Base-by-base conservation (phyloP, 2,797 vertebrate species). In the Halcyon smyrnensis region DNA sequence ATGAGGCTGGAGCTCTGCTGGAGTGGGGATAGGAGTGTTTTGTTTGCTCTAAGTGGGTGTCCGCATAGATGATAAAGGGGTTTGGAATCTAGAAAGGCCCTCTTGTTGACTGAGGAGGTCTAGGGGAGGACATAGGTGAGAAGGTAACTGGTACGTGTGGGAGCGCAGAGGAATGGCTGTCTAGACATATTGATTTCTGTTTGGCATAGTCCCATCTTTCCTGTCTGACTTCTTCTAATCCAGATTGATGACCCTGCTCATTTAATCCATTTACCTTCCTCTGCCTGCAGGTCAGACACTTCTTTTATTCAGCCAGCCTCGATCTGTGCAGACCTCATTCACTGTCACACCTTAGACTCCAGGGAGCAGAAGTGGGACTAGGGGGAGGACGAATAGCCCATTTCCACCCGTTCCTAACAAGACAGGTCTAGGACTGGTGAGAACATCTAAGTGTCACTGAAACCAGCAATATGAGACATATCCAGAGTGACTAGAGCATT, bases 181-280 rank as follows among this genome's bases (percentile, higher is more conserved):
- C 17, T 36, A 82, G 70, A 63, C n/a, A 12, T 62, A 79, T 0
- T 82, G 77, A 87, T 83, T 91, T 89, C 64, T 87, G 60, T 67
- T 92, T 43, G 84, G 63, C 67, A 37, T 24, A 67, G 54, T 65
- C 64, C 41, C 12, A 15, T 74, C 57, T 73, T 64, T 23, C 10
- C 60, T 45, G 46, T 59, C 56, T 87, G 90, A 48, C 69, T 71
- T 59, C 69, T 84, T 62, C 64, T 82, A 62, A 79, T 36, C 30
- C 50, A 51, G 43, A 43, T 5, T 62, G 70, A 87, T 65, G 54
- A 73, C 30, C 17, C 46, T 63, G 25, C 80, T 81, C 9, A 5
- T 85, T 85, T 92, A 91, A 87, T 43, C 51, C 70, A 34, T 76
- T 81, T 75, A 34, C 63, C 25, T 41, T 78, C 43, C 45, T 60